These are phyloP conservation scores for Marronus borbonicus DNA, from an alignment of 2,888 invertebrate species.

Conservation along the genomic window DNA sequence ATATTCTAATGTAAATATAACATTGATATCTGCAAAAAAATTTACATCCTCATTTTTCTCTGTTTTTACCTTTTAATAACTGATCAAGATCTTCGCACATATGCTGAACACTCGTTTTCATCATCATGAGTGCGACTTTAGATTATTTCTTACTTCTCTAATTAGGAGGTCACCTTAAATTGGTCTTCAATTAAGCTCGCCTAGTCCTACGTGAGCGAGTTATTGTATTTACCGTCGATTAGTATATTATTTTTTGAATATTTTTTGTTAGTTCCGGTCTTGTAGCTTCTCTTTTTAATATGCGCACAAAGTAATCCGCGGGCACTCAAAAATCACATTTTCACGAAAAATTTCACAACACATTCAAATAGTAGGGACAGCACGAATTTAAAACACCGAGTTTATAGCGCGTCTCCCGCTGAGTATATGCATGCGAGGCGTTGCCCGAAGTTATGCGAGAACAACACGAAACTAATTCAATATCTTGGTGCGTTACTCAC, in stretches of 20 bases:
- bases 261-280: neutral
- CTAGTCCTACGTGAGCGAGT: neutral
- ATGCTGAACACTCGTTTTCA: conserved; percentile 24
- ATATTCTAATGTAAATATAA: no score
- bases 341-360: neutral
- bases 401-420: conserved; percentile 28
- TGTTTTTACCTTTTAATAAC: conserved; percentile 29
- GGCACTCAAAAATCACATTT: conserved; percentile 14
- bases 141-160: conserved; percentile 6
- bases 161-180: conserved; percentile 43
- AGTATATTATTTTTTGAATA: no score
- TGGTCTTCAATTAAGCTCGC: conserved; percentile 40
- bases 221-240: neutral
- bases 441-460: conserved; percentile 38
- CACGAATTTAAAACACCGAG: neutral
- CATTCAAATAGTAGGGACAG: neutral
- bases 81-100: conserved; percentile 29
- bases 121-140: conserved; percentile 18
- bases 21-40: no score
- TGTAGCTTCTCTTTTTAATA: neutral
- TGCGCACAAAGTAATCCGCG: neutral
- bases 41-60: neutral
- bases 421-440: conserved; percentile 17
- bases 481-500: conserved; percentile 40
- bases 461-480: conserved; percentile 36